These are phyloP conservation scores for Marmota flaviventris DNA, from an alignment of 2,113 vertebrate species.

Conservation along the genomic window DNA sequence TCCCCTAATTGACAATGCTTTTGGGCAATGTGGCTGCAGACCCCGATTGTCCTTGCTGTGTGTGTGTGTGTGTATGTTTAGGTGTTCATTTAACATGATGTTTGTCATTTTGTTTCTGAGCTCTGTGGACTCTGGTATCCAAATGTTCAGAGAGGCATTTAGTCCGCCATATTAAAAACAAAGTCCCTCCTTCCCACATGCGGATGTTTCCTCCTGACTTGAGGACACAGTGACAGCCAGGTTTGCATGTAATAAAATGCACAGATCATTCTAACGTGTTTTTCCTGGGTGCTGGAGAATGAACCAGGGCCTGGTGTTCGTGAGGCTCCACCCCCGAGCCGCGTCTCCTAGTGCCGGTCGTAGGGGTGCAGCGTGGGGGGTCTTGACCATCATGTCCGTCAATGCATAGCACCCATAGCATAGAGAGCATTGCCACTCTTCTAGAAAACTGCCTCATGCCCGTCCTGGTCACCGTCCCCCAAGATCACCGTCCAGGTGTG, in stretches of 20 bases:
- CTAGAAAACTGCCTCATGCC: rapidly evolving
- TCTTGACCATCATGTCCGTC: background rate
- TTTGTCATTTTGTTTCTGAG: background rate
- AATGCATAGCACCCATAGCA: background rate
- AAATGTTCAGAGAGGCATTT: background rate
- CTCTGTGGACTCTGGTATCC: background rate
- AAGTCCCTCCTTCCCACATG: background rate
- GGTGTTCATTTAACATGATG: background rate
- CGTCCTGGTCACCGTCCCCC: rapidly evolving
- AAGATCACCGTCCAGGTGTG: background rate
- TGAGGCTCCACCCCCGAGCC: no score
- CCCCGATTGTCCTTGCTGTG: no score
- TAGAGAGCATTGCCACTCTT: background rate
- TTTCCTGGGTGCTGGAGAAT: background rate
- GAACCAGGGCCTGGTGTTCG: background rate
- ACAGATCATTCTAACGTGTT: no score
- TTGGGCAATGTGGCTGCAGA: background rate
- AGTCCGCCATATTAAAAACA: background rate
- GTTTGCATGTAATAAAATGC: background rate
- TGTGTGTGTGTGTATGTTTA: rapidly evolving
- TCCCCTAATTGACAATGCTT: background rate
- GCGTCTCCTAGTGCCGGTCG: no score
- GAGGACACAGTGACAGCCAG: background rate
- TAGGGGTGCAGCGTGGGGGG: no score
- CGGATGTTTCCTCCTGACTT: background rate